Evolutionary conservation across 2,113 vertebrate genomes (phyloP).

Genomic region (Cygnus atratus): DNA sequence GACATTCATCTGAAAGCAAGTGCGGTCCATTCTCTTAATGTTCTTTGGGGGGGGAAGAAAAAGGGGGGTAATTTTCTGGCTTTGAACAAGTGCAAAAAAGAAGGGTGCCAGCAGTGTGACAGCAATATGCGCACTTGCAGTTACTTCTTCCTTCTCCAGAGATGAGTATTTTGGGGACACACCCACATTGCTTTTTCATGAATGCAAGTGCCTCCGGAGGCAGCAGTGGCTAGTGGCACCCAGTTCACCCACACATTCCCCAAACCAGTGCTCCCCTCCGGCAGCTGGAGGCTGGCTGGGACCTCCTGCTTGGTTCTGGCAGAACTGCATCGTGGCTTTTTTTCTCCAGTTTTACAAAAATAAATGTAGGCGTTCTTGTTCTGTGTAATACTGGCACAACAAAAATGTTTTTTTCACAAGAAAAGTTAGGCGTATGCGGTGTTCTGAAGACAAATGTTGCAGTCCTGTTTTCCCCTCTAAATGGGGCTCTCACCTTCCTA

Average conservation of each 20-base stretch:
- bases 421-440: neutral
- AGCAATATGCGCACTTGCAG: neutral
- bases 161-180: neutral
- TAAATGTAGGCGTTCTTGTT: neutral
- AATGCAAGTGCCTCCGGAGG: neutral
- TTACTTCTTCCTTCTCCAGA: neutral
- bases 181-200: neutral
- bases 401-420: neutral
- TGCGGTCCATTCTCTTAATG: neutral
- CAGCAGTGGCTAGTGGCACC: neutral
- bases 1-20: neutral
- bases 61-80: neutral
- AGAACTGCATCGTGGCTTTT: constrained; percentile 7
- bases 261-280: neutral
- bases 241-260: neutral
- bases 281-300: neutral
- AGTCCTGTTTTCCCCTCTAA: constrained; percentile 40
- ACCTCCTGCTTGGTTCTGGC: neutral
- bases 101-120: neutral
- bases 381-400: constrained; percentile 71
- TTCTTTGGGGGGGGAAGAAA: neutral
- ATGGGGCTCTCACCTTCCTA: constrained; percentile 20
- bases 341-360: constrained; percentile 55
- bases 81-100: constrained; percentile 35
- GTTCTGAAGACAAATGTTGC: neutral